Evolutionary conservation across 2,888 invertebrate genomes (phyloP).

Genomic region (Apomyelois bistriatella): DNA sequence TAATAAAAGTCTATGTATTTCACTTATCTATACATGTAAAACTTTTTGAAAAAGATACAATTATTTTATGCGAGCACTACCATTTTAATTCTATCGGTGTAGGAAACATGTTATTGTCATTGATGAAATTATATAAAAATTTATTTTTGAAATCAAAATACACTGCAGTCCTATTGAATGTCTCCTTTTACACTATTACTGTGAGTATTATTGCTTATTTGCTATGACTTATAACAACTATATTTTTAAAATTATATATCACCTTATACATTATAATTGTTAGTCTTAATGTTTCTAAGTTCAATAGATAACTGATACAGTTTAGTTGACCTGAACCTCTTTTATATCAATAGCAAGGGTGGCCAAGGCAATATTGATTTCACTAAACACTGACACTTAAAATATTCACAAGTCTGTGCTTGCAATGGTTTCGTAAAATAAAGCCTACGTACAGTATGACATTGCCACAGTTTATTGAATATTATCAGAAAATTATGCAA

Average conservation of each 20-base stretch:
- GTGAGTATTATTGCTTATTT: no score
- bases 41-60: no score
- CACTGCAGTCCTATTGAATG: no score
- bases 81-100: no score
- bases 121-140: no score
- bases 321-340: slow-evolving; percentile 46
- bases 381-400: slow-evolving; percentile 52
- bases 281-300: slow-evolving; percentile 40
- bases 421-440: slow-evolving; percentile 55
- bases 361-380: slow-evolving; percentile 70
- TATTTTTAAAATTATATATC: slow-evolving; percentile 19
- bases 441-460: slow-evolving; percentile 38
- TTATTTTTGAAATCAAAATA: no score
- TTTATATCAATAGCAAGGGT: slow-evolving; percentile 65
- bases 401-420: slow-evolving; percentile 43
- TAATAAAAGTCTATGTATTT: no score
- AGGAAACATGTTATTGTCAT: no score
- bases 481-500: slow-evolving; percentile 41
- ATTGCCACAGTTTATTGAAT: slow-evolving; percentile 41
- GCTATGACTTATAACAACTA: no score
- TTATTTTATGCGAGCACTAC: no score
- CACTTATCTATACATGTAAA: no score
- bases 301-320: slow-evolving; percentile 56
- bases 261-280: slow-evolving; percentile 64
- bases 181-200: no score